Evolutionary conservation across 2,797 vertebrate genomes (phyloP).

Genomic region (Peromyscus melanophrys): DNA sequence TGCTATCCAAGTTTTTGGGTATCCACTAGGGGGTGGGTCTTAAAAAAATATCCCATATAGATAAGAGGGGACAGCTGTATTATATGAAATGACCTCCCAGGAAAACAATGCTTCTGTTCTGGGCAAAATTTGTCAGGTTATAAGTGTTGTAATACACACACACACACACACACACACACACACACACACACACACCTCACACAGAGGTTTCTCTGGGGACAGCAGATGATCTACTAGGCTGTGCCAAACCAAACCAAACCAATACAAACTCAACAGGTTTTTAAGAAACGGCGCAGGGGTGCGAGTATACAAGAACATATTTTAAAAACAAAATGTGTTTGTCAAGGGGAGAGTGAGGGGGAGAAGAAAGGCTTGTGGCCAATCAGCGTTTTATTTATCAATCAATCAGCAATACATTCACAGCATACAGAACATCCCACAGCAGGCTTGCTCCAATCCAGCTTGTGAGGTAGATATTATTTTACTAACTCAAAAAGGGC

Average conservation of each 20-base stretch:
- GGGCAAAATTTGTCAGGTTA: conserved; percentile 19
- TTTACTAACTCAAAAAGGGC: neutral
- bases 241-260: conserved; percentile 12
- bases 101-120: neutral
- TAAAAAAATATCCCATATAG: neutral
- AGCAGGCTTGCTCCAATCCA: neutral
- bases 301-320: neutral
- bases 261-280: neutral
- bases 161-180: neutral
- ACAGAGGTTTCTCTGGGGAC: neutral
- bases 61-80: neutral
- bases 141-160: neutral
- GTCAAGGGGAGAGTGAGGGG: neutral
- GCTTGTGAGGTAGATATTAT: neutral
- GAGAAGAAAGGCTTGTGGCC: neutral
- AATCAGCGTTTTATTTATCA: too few species aligned
- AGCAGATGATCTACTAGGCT: neutral
- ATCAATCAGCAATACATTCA: too few species aligned
- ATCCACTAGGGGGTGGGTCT: neutral
- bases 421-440: too few species aligned
- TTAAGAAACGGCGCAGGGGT: neutral
- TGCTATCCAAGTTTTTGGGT: neutral
- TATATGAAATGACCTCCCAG: neutral
- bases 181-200: neutral
- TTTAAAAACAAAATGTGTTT: conserved; percentile 46